phyloP scores from a whole-genome alignment of 2,888 invertebrate genomes.

The Chydorus sphaericus region DNA sequence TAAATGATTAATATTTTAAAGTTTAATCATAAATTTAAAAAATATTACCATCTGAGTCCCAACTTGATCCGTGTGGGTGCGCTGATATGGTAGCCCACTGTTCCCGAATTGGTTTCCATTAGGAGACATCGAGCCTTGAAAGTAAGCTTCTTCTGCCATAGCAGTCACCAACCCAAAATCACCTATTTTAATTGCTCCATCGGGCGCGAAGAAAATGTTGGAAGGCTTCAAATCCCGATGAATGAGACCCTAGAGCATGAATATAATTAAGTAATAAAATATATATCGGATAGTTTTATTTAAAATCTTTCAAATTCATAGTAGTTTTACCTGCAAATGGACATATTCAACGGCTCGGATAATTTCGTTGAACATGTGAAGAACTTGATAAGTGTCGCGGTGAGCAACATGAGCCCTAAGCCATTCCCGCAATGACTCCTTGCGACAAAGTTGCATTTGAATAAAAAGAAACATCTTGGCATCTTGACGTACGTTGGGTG shows the following conservation, averaged over 20 bases:
- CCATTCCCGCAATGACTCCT: conserved; percentile 85
- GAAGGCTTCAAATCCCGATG: conserved; percentile 94
- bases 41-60: conserved; percentile 89
- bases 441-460: conserved; percentile 90
- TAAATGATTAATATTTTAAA: conserved; percentile 58
- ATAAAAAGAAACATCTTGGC: conserved; percentile 62
- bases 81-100: conserved; percentile 15
- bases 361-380: conserved; percentile 72
- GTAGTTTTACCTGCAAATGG: conserved; percentile 46
- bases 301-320: background rate
- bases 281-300: background rate
- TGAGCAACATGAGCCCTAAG: conserved; percentile 29
- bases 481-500: background rate
- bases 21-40: conserved; percentile 99
- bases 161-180: conserved; percentile 97
- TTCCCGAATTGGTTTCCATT: conserved; percentile 22
- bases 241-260: conserved; percentile 51
- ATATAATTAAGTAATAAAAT: background rate
- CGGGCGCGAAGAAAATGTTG: conserved; percentile 83
- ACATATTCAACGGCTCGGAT: conserved; percentile 91
- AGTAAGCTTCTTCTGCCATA: conserved; percentile 43
- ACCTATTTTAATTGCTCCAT: conserved; percentile 84
- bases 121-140: conserved; percentile 24
- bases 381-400: conserved; percentile 30
- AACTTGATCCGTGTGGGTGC: conserved; percentile 41